Evolutionary conservation across 2,113 vertebrate genomes (phyloP).

Genomic region (Pteropus alecto): DNA sequence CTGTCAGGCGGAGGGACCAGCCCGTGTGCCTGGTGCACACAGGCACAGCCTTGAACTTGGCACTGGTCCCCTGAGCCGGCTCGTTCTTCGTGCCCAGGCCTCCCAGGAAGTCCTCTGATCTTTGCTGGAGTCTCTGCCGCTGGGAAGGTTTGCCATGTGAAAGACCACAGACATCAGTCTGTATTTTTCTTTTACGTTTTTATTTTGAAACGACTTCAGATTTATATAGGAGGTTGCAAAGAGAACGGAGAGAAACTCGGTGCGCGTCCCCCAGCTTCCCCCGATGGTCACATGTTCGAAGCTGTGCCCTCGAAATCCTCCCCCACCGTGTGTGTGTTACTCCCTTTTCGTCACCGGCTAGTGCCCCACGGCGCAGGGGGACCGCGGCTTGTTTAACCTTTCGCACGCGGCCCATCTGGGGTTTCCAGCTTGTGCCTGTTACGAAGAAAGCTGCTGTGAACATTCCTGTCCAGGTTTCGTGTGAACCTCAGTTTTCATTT

Average conservation of each 20-base stretch:
- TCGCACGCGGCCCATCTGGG: fast-evolving
- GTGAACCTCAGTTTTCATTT: neutral
- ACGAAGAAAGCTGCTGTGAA: fast-evolving
- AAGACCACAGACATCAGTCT: neutral
- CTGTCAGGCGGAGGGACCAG: neutral
- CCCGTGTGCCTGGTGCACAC: fast-evolving
- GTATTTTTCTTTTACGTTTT: neutral
- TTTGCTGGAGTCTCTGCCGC: no score
- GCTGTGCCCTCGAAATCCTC: neutral
- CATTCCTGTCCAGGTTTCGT: neutral
- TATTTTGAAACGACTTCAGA: neutral
- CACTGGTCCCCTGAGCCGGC: fast-evolving
- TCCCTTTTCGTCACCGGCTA: neutral
- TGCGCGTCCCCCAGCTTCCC: fast-evolving
- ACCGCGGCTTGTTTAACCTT: fast-evolving
- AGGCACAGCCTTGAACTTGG: neutral
- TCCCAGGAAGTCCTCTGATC: neutral
- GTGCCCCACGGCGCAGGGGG: fast-evolving
- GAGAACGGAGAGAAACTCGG: neutral
- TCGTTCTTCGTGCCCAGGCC: fast-evolving
- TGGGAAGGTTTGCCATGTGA: fast-evolving
- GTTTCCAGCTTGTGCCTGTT: neutral
- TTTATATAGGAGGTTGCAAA: neutral
- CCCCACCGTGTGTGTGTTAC: fast-evolving
- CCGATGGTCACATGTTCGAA: fast-evolving